Evolutionary conservation across 2,888 invertebrate species (phyloP), one percentile per base, ranked within the genome.

Genomic region (Nomada fabriciana): DNA sequence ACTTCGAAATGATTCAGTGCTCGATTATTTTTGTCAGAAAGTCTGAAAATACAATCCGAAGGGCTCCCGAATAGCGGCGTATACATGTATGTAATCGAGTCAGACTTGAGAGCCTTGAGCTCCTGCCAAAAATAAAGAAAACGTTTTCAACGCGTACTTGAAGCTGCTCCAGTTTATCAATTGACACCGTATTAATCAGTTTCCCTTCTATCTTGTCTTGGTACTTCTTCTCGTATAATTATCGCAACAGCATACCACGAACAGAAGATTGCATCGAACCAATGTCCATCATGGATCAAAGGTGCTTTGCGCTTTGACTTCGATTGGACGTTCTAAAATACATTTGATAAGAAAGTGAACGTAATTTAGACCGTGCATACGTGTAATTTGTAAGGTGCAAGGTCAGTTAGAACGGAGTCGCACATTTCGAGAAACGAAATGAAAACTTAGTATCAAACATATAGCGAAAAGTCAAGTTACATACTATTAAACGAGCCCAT

Each of bases 11-110:
- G 93, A 93, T 84, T 93, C 93, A 93, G 86, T 84, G 82, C 84
- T 86, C 89, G 89, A 92, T 92, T 91, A 91, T 93, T 93, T 93
- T 91, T 88, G 90, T 92, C 92, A 91, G 92, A 91, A 93, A 90
- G 89, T 91, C 93, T 90, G 86, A 94, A 94, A 94, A 93, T 93
- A 93, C 89, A 88, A 87, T 88, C 74, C 82, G 86, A 92, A 93
- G 93, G 93, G 92, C 91, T 88, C 84, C 80, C 80, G 80, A 85
- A 57, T 76, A 81, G 80, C 71, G 2, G 0, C 15, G 47, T 15
- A 15, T 47, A 47, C 77, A 69, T 68, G 74, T 78, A 69, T 68
- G 73, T 76, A 79, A 82, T 65, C 83, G 77, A 84, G 87, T 84
- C 83, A 82, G 72, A 78, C 78, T 84, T 83, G 80, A 86, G 84